Base-by-base conservation (phyloP, 2,888 invertebrate species). In the Tanypteryx hageni region DNA sequence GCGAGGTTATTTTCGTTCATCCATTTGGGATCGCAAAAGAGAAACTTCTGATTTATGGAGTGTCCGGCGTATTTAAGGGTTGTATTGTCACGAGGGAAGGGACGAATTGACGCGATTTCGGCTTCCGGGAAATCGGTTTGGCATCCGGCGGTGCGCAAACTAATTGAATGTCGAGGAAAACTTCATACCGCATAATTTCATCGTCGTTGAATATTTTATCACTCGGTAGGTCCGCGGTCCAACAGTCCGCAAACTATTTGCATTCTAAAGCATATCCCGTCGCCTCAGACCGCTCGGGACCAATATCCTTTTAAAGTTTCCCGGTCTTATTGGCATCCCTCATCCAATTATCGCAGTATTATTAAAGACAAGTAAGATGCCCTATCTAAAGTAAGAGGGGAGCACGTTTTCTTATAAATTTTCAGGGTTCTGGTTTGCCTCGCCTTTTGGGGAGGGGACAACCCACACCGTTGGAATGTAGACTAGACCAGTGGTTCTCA, bases 141-240 rank as follows among this genome's bases (percentile, higher is more conserved):
- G n/a, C 27, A 27, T 27, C 27, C n/a, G 76, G 76, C 76, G 76
- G 27, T 76, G n/a, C 9, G n/a, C 76, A 27, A 27, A 76, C 27
- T 76, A 76, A 76, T 76, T 27, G 22, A 76, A 76, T 76, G n/a
- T 27, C n/a, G 76, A n/a, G 76, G 27, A 76, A 76, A 22, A 76
- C 11, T n/a, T 76, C 11, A 76, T 2, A 7, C 76, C 76, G n/a
- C 76, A 76, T 76, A 76, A 76, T 76, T 76, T 22, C 9, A 76
- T 76, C 27, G 27, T 27, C 76, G 27, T 76, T 76, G 76, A 76
- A 76, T 76, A 76, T 76, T 76, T 27, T 27, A 27, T 27, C 10
- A 27, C 22, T 13, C 9, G 9, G 76, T 0, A 22, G 11, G 27
- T 13, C 10, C 22, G 22, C 22, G 76, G 27, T 22, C 76, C 76